Evolutionary conservation across 2,797 vertebrate species (phyloP).

Genomic region (Propithecus deckenii): DNA sequence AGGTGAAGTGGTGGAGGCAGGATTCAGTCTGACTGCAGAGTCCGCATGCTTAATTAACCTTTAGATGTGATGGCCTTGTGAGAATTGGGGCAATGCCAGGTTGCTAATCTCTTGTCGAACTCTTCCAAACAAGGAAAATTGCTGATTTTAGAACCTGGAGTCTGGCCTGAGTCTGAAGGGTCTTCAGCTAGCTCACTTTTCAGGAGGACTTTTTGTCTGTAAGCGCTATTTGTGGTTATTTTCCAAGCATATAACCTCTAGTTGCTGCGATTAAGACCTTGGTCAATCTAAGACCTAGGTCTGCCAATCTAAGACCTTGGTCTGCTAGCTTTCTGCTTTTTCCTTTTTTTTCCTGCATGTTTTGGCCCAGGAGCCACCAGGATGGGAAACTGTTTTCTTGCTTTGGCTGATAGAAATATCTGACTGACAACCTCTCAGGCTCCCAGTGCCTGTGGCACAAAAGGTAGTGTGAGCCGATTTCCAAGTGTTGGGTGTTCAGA

Average conservation of each 20-base stretch:
- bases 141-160: background rate
- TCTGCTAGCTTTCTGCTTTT: background rate
- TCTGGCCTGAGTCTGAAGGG: background rate
- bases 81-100: background rate
- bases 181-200: background rate
- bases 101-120: background rate
- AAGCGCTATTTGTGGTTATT: background rate
- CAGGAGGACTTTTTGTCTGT: background rate
- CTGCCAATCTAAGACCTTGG: background rate
- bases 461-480: background rate
- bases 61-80: background rate
- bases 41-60: background rate
- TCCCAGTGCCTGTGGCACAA: background rate
- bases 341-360: background rate
- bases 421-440: conserved; percentile 9
- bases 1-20: background rate
- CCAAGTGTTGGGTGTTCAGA: background rate
- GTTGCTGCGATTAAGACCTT: background rate
- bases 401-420: conserved; percentile 5
- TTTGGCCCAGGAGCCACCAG: background rate
- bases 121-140: conserved; percentile 18
- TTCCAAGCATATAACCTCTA: background rate
- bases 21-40: background rate
- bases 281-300: background rate
- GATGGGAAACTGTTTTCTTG: background rate